phyloP scores from a whole-genome alignment of 2,113 vertebrate genomes.

The Petroica traversi region DNA sequence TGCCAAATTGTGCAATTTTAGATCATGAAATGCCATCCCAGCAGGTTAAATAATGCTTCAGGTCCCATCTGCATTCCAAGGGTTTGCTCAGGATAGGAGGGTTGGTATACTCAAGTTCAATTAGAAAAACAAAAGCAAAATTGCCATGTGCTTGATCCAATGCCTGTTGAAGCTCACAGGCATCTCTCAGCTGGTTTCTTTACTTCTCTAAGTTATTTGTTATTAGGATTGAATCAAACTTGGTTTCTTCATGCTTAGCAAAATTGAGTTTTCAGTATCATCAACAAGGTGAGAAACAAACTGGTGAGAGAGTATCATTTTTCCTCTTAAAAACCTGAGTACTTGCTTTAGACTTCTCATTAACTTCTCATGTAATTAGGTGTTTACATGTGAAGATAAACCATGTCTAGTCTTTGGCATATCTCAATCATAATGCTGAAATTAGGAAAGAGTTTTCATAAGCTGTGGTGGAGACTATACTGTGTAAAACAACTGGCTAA shows the following conservation, averaged over 20 bases:
- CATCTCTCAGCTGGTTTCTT: neutral
- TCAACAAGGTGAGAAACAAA: neutral
- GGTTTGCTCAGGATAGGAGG: neutral
- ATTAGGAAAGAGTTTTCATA: neutral
- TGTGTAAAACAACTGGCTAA: neutral
- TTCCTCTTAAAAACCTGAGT: neutral
- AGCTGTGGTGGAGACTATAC: neutral
- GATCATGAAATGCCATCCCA: neutral
- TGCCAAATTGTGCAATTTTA: neutral
- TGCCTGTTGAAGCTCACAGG: neutral
- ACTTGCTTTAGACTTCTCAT: neutral
- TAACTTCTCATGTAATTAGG: neutral
- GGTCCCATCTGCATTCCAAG: neutral
- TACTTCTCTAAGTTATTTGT: neutral
- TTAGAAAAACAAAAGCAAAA: neutral
- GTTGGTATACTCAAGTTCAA: neutral
- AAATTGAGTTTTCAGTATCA: neutral
- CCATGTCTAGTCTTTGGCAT: neutral
- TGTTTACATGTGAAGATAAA: neutral
- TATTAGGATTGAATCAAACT: neutral
- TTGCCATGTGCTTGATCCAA: neutral
- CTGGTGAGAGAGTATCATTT: neutral
- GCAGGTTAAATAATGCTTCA: neutral
- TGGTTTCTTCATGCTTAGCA: neutral
- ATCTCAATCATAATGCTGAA: neutral